Evolutionary conservation across 1,140 invertebrate species (phyloP).

Genomic region (Trichonephila clavata): DNA sequence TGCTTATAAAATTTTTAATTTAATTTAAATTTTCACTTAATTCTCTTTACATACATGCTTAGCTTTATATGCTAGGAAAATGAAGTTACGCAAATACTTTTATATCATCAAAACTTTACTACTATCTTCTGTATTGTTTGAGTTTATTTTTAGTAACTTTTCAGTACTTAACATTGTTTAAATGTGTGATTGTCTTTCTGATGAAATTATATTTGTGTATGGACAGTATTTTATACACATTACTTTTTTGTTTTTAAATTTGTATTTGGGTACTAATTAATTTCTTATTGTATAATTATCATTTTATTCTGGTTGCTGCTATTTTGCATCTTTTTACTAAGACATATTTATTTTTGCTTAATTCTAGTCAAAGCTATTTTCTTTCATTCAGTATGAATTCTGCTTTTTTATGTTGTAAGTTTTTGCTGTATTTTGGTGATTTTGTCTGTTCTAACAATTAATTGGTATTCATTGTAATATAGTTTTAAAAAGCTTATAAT

Average conservation of each 20-base stretch:
- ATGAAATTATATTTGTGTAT: constrained; percentile 3
- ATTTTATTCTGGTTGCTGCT: neutral
- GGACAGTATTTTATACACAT: neutral
- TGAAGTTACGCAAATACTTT: too few species aligned
- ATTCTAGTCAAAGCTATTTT: constrained; percentile 67
- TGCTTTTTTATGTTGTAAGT: neutral
- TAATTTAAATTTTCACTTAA: too few species aligned
- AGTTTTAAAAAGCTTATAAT: neutral
- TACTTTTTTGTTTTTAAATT: constrained; percentile 22
- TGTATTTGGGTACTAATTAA: neutral
- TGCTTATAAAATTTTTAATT: too few species aligned
- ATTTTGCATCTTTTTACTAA: neutral
- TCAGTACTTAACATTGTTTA: constrained; percentile 26
- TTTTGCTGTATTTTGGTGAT: too few species aligned
- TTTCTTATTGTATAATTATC: neutral
- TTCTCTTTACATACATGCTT: too few species aligned
- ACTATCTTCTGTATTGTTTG: neutral
- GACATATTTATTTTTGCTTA: constrained; percentile 49
- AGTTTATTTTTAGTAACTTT: neutral
- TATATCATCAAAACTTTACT: too few species aligned
- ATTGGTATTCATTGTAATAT: too few species aligned
- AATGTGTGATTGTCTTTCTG: neutral
- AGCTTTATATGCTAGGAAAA: too few species aligned
- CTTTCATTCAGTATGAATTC: neutral
- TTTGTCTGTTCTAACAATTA: too few species aligned